These are phyloP conservation scores for Buathra laborator DNA, from an alignment of 2,888 invertebrate genomes.

Conservation along the genomic window DNA sequence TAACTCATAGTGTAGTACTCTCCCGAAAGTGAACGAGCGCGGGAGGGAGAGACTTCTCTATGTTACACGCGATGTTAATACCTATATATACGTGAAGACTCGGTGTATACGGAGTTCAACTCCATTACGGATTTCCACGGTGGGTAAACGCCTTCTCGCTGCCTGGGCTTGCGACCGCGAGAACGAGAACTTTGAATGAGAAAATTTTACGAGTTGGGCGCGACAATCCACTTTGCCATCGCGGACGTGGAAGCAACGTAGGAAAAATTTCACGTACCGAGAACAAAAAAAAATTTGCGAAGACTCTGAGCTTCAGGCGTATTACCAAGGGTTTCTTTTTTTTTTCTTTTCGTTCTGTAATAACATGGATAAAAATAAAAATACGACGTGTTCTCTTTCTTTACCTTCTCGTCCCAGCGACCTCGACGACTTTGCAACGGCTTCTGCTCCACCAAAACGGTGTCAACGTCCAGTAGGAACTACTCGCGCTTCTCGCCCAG, in stretches of 20 bases:
- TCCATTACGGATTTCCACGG: constrained; percentile 49
- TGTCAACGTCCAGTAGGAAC: constrained; percentile 94
- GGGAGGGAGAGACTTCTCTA: background rate
- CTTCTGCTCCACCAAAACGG: constrained; percentile 95
- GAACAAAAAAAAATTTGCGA: background rate
- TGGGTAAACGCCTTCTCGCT: constrained; percentile 15
- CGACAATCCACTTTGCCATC: constrained; percentile 39
- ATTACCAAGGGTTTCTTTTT: background rate
- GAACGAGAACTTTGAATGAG: constrained; percentile 58
- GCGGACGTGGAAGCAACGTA: background rate
- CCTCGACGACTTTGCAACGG: constrained; percentile 94
- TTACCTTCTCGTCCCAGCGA: constrained; percentile 91
- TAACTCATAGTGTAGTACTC: constrained; percentile 46
- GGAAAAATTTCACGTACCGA: background rate
- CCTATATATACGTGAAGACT: background rate
- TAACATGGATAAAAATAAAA: constrained; percentile 7
- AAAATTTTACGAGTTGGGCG: constrained; percentile 60
- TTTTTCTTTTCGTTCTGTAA: background rate
- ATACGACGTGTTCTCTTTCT: constrained; percentile 1
- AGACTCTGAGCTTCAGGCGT: background rate
- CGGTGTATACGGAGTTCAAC: constrained; percentile 9
- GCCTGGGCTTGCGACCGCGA: background rate
- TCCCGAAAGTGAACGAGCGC: background rate
- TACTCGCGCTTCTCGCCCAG: constrained; percentile 94
- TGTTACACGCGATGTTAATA: constrained; percentile 25